Conservation (phyloP, 2,888 invertebrate genomes). For the Cheilosia variabilis region DNA sequence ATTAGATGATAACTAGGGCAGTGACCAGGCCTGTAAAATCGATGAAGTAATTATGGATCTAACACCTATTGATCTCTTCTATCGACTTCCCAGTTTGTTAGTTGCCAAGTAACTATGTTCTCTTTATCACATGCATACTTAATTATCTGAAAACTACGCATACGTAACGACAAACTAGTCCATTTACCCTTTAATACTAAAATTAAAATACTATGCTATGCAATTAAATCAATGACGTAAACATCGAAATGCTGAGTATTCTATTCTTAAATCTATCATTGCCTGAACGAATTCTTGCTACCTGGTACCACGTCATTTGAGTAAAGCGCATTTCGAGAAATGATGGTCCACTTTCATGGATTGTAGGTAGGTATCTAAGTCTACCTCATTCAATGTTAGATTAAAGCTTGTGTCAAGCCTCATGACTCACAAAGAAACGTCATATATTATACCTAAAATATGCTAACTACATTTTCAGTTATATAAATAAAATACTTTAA, state of each 20-base stretch:
- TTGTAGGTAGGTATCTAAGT: background rate
- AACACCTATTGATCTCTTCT: no score
- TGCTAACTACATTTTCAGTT: no score
- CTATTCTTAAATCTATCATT: slow-evolving; percentile 4
- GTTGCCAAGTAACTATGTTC: no score
- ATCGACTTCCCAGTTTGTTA: no score
- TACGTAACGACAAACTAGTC: background rate
- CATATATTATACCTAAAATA: background rate
- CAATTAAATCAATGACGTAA: background rate
- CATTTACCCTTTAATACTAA: background rate
- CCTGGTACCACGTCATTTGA: background rate
- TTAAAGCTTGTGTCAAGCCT: no score
- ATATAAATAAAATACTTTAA: background rate
- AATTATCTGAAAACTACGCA: no score
- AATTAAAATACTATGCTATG: background rate
- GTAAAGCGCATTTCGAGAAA: background rate
- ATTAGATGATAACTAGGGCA: no score
- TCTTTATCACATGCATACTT: no score
- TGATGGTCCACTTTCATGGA: background rate
- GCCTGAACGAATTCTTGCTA: slow-evolving; percentile 2
- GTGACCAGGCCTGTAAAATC: no score
- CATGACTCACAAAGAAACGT: no score
- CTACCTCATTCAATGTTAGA: background rate
- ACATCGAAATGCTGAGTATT: slow-evolving; percentile 5
- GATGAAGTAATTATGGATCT: no score